Conservation (phyloP, 1,140 invertebrate genomes). For the Tetramorium alpestre region DNA sequence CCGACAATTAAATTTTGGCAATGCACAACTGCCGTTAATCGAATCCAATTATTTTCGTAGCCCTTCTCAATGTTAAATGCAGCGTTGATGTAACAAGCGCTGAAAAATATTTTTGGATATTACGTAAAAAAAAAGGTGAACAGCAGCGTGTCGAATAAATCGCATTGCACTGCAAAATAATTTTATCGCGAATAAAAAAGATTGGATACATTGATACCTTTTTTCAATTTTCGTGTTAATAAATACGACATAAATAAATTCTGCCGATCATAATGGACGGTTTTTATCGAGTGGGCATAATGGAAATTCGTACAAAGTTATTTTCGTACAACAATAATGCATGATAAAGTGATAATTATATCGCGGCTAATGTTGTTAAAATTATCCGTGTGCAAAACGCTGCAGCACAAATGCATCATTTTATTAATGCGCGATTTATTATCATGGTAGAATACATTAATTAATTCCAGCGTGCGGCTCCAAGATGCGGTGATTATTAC, state of each 20-base stretch:
- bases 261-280: neutral
- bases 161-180: neutral
- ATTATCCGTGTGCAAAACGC: constrained; percentile 42
- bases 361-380: constrained; percentile 49
- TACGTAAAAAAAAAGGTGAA: neutral
- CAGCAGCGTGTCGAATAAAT: constrained; percentile 1
- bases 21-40: constrained; percentile 25
- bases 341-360: constrained; percentile 54
- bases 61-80: neutral
- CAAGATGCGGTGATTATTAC: constrained; percentile 53
- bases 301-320: constrained; percentile 10
- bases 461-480: constrained; percentile 40
- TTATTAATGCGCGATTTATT: constrained; percentile 55
- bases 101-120: constrained; percentile 14
- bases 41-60: constrained; percentile 15
- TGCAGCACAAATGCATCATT: constrained; percentile 28
- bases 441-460: constrained; percentile 56
- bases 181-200: neutral
- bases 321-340: constrained; percentile 23
- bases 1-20: constrained; percentile 23
- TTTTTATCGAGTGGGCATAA: constrained; percentile 37
- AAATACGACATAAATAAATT: constrained; percentile 28
- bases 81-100: neutral
- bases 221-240: constrained; percentile 13
- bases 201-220: neutral